A percentile compares a stretch with the other conserved stretches of the same genome.
Evolutionary conservation across 2,797 vertebrate genomes (phyloP).

Genomic region (Xenops minutus): DNA sequence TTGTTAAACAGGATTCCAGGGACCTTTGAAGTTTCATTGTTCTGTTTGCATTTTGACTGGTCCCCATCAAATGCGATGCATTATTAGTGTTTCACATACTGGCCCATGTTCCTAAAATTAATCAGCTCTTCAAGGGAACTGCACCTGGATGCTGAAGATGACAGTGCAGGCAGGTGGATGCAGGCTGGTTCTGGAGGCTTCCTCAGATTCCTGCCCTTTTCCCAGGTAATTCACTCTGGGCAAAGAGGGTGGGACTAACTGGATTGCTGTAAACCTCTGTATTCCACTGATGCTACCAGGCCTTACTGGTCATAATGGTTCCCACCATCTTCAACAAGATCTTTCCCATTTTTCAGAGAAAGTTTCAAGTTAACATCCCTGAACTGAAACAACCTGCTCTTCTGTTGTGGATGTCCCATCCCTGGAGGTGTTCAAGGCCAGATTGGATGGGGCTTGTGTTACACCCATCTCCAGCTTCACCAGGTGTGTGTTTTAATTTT

Average conservation of each 20-base stretch:
- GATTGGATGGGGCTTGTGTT: rapidly evolving
- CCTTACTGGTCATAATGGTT: background rate
- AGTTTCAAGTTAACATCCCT: background rate
- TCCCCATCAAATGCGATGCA: background rate
- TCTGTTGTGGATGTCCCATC: background rate
- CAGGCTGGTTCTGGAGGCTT: background rate
- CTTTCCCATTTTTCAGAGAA: background rate
- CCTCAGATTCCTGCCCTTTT: background rate
- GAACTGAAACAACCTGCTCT: background rate
- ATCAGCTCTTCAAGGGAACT: background rate
- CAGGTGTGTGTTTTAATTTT: too few relatives aligned
- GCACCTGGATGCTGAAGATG: background rate
- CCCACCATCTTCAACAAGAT: background rate
- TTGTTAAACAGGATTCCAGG: background rate
- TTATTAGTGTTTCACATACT: background rate
- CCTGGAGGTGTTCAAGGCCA: background rate
- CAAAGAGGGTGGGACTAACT: background rate
- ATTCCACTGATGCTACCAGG: background rate
- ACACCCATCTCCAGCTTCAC: too few relatives aligned
- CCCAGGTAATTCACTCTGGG: background rate
- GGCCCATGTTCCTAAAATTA: background rate
- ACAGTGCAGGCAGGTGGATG: background rate
- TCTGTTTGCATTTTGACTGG: background rate
- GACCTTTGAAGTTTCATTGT: background rate
- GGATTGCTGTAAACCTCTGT: background rate